Percentiles rank a stretch among this genome's conserved stretches.
These are phyloP conservation scores for Rhipidura dahli DNA, from an alignment of 2,113 vertebrate species.

Conservation along the genomic window DNA sequence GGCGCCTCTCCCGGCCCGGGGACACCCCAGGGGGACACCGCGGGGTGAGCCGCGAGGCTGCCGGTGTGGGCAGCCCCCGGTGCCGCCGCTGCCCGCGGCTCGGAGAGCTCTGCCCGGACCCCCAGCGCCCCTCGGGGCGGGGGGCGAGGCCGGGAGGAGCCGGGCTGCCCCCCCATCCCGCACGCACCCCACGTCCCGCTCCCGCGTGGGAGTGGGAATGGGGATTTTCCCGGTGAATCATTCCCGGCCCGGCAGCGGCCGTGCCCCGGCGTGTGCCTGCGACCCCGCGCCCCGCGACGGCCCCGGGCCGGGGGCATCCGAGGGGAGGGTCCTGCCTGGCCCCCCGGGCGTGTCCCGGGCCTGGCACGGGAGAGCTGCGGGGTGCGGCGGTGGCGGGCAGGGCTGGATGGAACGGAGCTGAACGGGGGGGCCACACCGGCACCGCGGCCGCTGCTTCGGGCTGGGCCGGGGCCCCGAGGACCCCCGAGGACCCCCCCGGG, in stretches of 20 bases:
- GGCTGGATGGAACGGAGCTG: accelerated
- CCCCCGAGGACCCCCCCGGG: accelerated
- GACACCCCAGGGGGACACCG: background rate
- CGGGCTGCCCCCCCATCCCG: background rate
- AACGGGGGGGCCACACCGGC: background rate
- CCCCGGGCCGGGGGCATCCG: background rate
- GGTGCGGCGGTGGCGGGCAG: accelerated
- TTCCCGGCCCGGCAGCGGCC: background rate
- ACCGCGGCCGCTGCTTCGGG: background rate
- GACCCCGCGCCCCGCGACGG: background rate
- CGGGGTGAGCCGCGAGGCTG: background rate
- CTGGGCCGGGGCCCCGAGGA: background rate
- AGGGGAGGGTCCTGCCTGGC: background rate
- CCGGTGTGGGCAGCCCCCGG: no score
- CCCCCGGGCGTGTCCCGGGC: background rate
- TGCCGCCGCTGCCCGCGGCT: accelerated
- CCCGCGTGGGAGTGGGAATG: background rate
- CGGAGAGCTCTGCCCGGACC: background rate
- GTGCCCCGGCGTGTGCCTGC: background rate
- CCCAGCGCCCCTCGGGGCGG: background rate
- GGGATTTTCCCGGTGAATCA: background rate
- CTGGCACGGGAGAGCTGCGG: background rate
- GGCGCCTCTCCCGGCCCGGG: background rate
- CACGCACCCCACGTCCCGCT: background rate
- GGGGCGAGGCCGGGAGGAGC: background rate